Percentiles rank a stretch among this genome's conserved stretches.
Evolutionary conservation across 2,113 vertebrate genomes (phyloP).

Genomic region (Alouatta palliata): DNA sequence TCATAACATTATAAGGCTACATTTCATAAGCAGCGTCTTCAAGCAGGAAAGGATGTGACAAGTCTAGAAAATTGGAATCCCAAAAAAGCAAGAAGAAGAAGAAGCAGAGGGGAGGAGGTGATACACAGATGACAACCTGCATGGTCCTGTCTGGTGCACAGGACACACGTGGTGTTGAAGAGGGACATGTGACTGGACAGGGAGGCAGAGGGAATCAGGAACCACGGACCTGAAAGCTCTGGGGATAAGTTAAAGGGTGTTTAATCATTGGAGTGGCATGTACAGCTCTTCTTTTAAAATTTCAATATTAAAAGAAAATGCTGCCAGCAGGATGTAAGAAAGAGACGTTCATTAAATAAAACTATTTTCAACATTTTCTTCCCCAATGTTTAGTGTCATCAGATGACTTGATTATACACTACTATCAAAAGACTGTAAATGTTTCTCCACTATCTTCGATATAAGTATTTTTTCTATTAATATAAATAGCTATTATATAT

Average conservation of each 20-base stretch:
- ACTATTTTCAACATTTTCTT: conserved; percentile 3
- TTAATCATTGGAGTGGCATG: not conserved
- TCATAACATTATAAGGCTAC: not conserved
- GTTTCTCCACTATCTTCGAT: not conserved
- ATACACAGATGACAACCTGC: not conserved
- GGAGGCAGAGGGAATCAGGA: not conserved
- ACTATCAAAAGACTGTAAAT: conserved; percentile 9
- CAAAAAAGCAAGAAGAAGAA: not conserved
- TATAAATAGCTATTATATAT: not conserved
- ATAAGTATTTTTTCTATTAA: not conserved
- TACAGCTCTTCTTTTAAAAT: conserved; percentile 1
- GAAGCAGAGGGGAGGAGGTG: not conserved
- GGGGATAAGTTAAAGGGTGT: not conserved
- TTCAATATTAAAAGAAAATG: not conserved
- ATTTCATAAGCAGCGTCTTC: not conserved
- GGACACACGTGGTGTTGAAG: not conserved
- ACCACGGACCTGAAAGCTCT: not conserved
- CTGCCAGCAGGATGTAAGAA: not conserved
- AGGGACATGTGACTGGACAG: not conserved
- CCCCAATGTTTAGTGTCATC: not conserved
- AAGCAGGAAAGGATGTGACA: not conserved
- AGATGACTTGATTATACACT: not conserved
- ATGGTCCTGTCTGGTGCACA: not conserved
- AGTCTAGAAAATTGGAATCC: not conserved
- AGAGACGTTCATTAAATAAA: not conserved